Evolutionary conservation across 1,140 invertebrate genomes (phyloP).

Genomic region (Colletes gigas): DNA sequence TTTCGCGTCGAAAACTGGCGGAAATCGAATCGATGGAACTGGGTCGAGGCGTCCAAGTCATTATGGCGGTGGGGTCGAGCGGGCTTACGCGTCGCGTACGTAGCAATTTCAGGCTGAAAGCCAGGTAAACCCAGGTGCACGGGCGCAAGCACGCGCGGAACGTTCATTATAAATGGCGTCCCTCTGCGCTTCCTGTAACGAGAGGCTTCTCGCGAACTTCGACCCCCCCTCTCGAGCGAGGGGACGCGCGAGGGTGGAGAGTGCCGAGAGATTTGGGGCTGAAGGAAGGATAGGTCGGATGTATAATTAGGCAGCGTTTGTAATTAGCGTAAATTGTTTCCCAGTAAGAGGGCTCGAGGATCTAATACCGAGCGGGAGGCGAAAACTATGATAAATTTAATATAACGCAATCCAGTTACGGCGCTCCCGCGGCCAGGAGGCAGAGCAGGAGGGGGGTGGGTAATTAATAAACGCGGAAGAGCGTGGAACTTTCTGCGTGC

Average conservation of each 20-base stretch:
- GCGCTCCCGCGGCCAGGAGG: not conserved
- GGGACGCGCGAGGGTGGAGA: conserved; percentile 39
- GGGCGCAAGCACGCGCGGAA: conserved; percentile 37
- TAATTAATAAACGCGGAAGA: conserved; percentile 59
- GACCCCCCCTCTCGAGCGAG: not conserved
- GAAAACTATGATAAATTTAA: conserved; percentile 67
- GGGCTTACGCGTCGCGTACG: conserved; percentile 11
- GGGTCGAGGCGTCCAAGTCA: conserved; percentile 39
- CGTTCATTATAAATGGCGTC: conserved; percentile 78
- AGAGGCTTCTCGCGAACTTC: conserved; percentile 54
- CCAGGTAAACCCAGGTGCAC: conserved; percentile 49
- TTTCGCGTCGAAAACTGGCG: conserved; percentile 37
- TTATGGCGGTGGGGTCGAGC: conserved; percentile 12
- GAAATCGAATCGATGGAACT: conserved; percentile 57
- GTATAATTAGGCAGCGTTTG: conserved; percentile 78
- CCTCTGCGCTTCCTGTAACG: conserved; percentile 59
- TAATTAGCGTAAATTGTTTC: conserved; percentile 81
- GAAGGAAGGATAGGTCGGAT: conserved; percentile 66
- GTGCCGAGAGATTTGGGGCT: conserved; percentile 59
- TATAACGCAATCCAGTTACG: conserved; percentile 62
- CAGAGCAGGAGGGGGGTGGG: not conserved
- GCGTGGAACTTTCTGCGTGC: not conserved
- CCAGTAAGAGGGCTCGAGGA: conserved; percentile 65
- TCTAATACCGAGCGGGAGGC: conserved; percentile 58
- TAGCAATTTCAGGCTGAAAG: conserved; percentile 18